Conservation (phyloP, 2,113 vertebrate species). For the Mellivora capensis region DNA sequence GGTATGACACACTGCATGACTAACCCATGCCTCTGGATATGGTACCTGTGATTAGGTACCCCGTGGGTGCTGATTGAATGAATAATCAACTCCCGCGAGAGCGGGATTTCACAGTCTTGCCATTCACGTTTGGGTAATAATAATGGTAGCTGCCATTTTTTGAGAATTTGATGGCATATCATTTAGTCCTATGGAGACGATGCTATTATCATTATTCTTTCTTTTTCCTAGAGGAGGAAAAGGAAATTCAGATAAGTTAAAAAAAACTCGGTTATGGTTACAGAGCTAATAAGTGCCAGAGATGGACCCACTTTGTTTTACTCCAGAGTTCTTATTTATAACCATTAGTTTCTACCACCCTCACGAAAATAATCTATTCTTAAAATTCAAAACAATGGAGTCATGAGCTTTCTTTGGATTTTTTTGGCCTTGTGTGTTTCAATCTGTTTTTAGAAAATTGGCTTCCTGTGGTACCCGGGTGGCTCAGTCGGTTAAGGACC, state of each 20-base stretch:
- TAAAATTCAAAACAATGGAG: neutral
- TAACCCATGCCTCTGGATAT: neutral
- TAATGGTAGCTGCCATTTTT: neutral
- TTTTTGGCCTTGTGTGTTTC: neutral
- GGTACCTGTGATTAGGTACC: neutral
- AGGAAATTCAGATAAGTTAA: neutral
- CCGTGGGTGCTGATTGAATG: accelerated
- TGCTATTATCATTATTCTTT: neutral
- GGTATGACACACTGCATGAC: neutral
- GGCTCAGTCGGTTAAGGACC: neutral
- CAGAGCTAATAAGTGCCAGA: neutral
- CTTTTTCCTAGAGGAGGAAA: neutral
- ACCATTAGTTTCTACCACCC: neutral
- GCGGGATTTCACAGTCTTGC: neutral
- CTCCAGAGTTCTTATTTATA: neutral
- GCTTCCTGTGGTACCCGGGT: neutral
- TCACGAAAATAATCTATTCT: neutral
- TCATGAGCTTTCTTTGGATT: neutral
- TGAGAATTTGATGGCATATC: neutral
- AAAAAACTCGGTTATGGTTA: neutral
- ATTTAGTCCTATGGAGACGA: neutral
- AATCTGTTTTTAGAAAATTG: neutral
- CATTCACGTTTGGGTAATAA: neutral
- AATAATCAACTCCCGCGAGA: accelerated
- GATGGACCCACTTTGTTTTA: neutral